phyloP scores from a whole-genome alignment of 2,888 invertebrate genomes.

The Cotesia congregata region DNA sequence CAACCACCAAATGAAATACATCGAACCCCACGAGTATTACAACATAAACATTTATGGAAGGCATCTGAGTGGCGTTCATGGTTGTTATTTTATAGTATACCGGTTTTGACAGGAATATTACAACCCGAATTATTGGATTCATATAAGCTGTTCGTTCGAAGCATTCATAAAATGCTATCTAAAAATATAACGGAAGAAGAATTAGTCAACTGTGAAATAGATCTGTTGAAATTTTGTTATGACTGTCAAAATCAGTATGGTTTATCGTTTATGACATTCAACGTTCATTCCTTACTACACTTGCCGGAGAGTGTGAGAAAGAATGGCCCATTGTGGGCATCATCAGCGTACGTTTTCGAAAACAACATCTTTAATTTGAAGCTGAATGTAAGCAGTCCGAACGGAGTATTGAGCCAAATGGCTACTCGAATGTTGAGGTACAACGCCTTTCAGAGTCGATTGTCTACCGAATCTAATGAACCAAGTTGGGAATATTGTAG shows the following conservation, averaged over 20 bases:
- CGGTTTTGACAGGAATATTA: conserved; percentile 24
- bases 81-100: conserved; percentile 44
- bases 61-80: conserved; percentile 46
- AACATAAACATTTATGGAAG: conserved; percentile 32
- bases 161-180: conserved; percentile 33
- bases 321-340: conserved; percentile 40
- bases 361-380: conserved; percentile 40
- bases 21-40: conserved; percentile 35
- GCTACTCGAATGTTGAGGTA: conserved; percentile 32
- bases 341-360: conserved; percentile 46
- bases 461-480: too few species aligned
- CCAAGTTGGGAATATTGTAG: too few species aligned
- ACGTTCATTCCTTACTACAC: conserved; percentile 34
- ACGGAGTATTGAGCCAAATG: conserved; percentile 41
- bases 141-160: conserved; percentile 26
- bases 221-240: conserved; percentile 33
- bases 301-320: conserved; percentile 20
- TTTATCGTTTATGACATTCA: conserved; percentile 33
- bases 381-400: conserved; percentile 36
- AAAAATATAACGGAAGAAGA: conserved; percentile 26
- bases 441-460: conserved; percentile 24
- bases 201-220: conserved; percentile 21
- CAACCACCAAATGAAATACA: conserved; percentile 39
- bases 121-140: background rate
- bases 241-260: conserved; percentile 39